Evolutionary conservation across 2,797 vertebrate genomes (phyloP).

Genomic region (Leptodactylus fallax): DNA sequence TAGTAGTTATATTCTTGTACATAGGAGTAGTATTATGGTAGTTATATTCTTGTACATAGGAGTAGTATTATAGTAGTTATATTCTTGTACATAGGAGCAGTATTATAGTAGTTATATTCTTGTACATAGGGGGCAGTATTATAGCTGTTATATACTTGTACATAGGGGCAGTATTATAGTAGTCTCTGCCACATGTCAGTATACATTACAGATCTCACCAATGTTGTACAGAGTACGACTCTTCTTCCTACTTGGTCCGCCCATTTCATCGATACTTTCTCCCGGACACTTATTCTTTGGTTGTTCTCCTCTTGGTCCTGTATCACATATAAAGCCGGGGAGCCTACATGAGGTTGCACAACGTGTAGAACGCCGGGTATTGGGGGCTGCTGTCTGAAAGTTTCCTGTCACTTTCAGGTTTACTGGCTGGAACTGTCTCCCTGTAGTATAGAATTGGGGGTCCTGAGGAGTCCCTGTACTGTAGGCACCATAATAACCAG

Average conservation of each 20-base stretch:
- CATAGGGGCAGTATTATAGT: not conserved
- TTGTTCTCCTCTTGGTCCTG: slow-evolving; percentile 40
- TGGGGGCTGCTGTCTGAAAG: slow-evolving; percentile 67
- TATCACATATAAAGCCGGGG: slow-evolving; percentile 64
- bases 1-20: slow-evolving; percentile 5
- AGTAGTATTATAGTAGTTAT: not conserved
- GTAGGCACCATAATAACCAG: not conserved
- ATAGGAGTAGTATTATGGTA: not conserved
- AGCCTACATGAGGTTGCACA: slow-evolving; percentile 69
- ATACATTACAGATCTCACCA: slow-evolving; percentile 73
- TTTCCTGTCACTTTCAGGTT: slow-evolving; percentile 78
- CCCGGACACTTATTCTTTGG: slow-evolving; percentile 58
- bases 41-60: slow-evolving; percentile 1
- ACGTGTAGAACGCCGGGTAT: slow-evolving; percentile 73
- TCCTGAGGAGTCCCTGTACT: not conserved
- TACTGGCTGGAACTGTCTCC: slow-evolving; percentile 43
- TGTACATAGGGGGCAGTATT: not conserved
- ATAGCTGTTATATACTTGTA: not conserved
- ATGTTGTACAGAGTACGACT: slow-evolving; percentile 88
- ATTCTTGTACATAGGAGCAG: not conserved
- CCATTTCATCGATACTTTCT: slow-evolving; percentile 59
- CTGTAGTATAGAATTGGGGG: not conserved
- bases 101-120: not conserved
- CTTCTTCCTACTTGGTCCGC: slow-evolving; percentile 85
- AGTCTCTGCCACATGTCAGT: not conserved